These are phyloP conservation scores for Osmoderma eremita DNA, from an alignment of 2,888 invertebrate genomes.

Conservation along the genomic window DNA sequence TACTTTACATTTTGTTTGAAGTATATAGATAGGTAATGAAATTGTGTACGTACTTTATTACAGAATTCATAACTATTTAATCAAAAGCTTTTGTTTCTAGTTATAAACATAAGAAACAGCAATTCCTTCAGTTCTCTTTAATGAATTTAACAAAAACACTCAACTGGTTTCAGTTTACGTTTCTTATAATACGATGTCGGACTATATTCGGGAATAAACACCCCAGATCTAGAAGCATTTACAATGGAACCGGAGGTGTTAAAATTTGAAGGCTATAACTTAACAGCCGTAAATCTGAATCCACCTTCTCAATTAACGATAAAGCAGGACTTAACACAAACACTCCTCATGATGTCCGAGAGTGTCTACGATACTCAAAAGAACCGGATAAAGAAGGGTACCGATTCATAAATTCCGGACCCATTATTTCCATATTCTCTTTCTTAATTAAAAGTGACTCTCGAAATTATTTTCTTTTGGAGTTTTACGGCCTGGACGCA, in stretches of 20 bases:
- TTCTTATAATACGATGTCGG: too few relatives aligned
- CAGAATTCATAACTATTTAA: too few relatives aligned
- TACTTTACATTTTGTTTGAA: too few relatives aligned
- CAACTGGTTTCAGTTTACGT: too few relatives aligned
- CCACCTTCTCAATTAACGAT: conserved; percentile 25
- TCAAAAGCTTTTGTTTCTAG: too few relatives aligned
- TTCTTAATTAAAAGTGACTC: conserved; percentile 32
- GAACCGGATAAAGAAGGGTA: conserved; percentile 33
- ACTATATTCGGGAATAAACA: too few relatives aligned
- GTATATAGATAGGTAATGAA: too few relatives aligned
- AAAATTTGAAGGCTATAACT: conserved; percentile 5
- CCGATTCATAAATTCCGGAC: conserved; percentile 36
- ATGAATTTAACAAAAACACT: too few relatives aligned
- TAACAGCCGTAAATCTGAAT: conserved; percentile 14
- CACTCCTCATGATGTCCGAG: conserved; percentile 20
- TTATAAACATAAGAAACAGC: too few relatives aligned
- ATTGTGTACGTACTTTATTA: too few relatives aligned
- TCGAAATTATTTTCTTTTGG: conserved; percentile 25
- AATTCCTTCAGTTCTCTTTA: too few relatives aligned
- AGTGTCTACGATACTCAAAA: not conserved
- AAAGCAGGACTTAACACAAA: conserved; percentile 10
- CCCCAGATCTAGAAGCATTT: too few relatives aligned
- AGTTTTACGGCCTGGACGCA: conserved; percentile 12
- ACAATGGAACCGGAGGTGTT: not conserved
- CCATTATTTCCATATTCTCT: conserved; percentile 32